phyloP scores from a whole-genome alignment of 2,113 vertebrate genomes.

The Cathartes aura region DNA sequence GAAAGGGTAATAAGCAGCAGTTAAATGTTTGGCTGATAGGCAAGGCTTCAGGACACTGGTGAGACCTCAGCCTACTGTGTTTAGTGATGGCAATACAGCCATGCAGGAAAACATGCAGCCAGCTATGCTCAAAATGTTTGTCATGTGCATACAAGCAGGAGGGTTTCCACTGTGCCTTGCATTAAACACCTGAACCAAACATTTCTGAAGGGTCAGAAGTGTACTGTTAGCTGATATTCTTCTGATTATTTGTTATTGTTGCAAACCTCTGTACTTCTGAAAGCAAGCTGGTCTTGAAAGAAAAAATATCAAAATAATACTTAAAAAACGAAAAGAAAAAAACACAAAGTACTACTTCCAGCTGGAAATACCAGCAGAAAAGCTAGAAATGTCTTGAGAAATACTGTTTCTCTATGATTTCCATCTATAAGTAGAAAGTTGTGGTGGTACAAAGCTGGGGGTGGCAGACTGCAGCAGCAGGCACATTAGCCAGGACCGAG shows the following conservation, averaged over 20 bases:
- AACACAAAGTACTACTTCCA: background rate
- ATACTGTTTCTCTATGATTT: background rate
- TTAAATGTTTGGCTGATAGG: background rate
- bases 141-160: background rate
- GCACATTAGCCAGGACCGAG: background rate
- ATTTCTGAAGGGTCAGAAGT: background rate
- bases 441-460: background rate
- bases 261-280: background rate
- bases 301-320: background rate
- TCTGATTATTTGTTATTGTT: background rate
- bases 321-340: background rate
- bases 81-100: background rate
- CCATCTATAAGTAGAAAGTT: background rate
- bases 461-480: background rate
- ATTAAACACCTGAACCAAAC: background rate
- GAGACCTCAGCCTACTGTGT: background rate
- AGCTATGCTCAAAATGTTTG: background rate
- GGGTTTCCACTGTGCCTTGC: background rate
- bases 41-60: background rate
- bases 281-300: background rate
- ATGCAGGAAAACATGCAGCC: background rate
- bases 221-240: background rate
- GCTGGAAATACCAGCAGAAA: background rate
- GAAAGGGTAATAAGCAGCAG: background rate
- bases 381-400: background rate